Evolutionary conservation across 2,888 invertebrate genomes (phyloP), one percentile per base, ranked within the genome.

Genomic region (Anorthoa munda): DNA sequence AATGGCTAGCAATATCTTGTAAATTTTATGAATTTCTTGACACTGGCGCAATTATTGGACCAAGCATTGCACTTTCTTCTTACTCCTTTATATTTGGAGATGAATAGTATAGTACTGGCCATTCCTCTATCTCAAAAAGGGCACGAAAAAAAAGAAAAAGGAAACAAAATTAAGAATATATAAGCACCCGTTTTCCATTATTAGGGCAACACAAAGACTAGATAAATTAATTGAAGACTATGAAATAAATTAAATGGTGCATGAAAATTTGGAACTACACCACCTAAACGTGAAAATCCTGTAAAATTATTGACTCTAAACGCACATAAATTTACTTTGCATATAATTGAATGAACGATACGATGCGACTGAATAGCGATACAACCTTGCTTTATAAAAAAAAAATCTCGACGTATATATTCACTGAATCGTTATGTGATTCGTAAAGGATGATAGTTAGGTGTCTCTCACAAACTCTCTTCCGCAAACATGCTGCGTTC

Each of bases 81-180:
- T 66, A 58, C 83, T 78, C 60, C 53, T 45, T 65, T 64, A 48
- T 7, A 18, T 46, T 39, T 45, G 72, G 73, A 80, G 79, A 50
- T 55, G 61, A 73, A 78, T 78, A 73, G 68, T 80, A 72, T 68
- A 73, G 50, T 73, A 78, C 83, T 80, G 80, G 75, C 71, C 76
- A 81, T 75, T 66, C 17, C 4, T 55, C 18, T 55, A 67, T 26
- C 15, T 56, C 65, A 39, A 61, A 67, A 45, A 58, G 67, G 21
- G 23, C 31, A 58, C 46, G 23, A 68, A 51, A 59, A 68, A 51
- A 65, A 18, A 48, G 5, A 39, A 39, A 15, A 51, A 60, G 58
- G 0, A 60, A 50, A 55, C 4, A 4, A 58, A 46, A 64, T 31
- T 23, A 23, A 13, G 3, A n/a, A 66, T 53, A 60, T 31, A 68